Percentiles rank a stretch among this genome's conserved stretches.
phyloP scores from a whole-genome alignment of 2,113 vertebrate species.

The human region DNA sequence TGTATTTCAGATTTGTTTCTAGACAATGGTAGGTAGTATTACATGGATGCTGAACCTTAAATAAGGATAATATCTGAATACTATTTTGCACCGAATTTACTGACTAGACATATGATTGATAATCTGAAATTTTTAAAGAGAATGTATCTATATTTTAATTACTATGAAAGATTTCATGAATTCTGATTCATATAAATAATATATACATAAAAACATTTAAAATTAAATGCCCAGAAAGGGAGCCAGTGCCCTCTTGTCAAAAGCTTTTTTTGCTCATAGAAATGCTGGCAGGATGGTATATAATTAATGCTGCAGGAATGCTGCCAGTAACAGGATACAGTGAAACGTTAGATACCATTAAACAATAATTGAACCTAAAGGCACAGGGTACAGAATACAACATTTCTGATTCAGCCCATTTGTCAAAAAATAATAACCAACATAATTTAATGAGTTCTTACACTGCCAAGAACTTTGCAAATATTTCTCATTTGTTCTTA shows the following conservation, averaged over 20 bases:
- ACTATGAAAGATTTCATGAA: background rate
- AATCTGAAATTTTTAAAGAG: background rate
- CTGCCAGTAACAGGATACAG: background rate
- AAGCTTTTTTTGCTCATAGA: background rate
- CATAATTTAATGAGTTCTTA: background rate
- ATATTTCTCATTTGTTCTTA: background rate
- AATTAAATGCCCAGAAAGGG: background rate
- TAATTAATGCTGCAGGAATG: background rate
- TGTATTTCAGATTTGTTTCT: background rate
- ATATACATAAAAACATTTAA: background rate
- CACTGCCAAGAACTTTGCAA: background rate
- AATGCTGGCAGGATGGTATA: background rate
- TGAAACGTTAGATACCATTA: background rate
- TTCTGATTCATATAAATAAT: background rate
- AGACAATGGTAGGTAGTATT: background rate
- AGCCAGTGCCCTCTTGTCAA: background rate
- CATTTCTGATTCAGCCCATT: background rate
- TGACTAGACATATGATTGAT: background rate
- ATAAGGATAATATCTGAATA: background rate
- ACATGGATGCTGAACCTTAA: background rate
- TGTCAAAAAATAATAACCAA: background rate
- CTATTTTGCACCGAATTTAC: background rate
- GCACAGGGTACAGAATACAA: background rate
- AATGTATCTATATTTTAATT: background rate
- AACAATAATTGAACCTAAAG: background rate